Evolutionary conservation across 64 coral and sea anemone species (phyloP), one percentile per base, ranked within the genome.

Genomic region (Porites lutea): DNA sequence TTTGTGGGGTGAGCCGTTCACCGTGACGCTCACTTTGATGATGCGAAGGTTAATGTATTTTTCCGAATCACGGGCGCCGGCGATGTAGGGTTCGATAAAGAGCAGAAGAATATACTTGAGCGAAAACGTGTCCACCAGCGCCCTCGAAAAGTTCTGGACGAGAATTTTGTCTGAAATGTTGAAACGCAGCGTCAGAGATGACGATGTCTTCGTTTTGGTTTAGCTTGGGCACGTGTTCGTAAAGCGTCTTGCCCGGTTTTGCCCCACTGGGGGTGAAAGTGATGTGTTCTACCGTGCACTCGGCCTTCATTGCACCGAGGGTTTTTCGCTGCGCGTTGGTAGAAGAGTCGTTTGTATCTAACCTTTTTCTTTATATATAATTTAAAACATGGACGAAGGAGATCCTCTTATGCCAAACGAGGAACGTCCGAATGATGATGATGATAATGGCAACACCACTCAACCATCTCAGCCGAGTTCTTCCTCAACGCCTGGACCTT

Each of bases 111-210:
- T 82, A 8, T 18, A 53, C 62, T 82, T 82, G 13, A 82, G 13
- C 2, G 49, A 57, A 14, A 83, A 46, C 43, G 75, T 45, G 8
- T 91, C 18, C 4, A 91, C 89, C 48, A 90, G 15, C 2, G 75
- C 22, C 18, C 64, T 27, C 0, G 23, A 63, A 6, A 60, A 7
- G 16, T 79, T 22, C 20, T 74, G 45, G 0, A 18, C 48, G 11
- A 74, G 52, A 16, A 55, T 1, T 5, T 55, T 55, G 53, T 55
- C 11, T 55, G 53, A 0, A 13, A 90, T 62, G 77, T 90, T 52
- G 19, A 90, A 90, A 7, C 74, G 60, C 74, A 90, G 52, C 15
- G 88, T 23, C 5, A 90, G 19, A 4, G n/a, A 78, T 59, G 13
- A 84, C 59, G 8, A 84, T 67, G 11, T 7, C 53, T 11, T 55